Conservation (phyloP, 2,113 vertebrate species). For the Channa argus region DNA sequence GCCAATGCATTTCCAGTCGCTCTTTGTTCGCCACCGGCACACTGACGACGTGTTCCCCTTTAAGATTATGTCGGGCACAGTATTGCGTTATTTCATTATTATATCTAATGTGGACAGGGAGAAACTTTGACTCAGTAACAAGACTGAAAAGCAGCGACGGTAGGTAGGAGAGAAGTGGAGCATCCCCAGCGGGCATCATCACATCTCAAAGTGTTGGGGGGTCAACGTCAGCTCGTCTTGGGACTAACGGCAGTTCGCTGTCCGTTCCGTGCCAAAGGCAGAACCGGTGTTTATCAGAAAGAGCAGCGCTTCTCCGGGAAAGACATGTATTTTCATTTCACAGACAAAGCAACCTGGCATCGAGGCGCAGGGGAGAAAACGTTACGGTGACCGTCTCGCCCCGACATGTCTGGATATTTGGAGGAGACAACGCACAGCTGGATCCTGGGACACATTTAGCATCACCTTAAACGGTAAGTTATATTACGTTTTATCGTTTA, state of each 20-base stretch:
- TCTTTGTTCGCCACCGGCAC: conserved; percentile 61
- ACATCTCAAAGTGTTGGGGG: conserved; percentile 33
- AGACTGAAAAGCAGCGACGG: conserved; percentile 13
- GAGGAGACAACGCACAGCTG: conserved; percentile 17
- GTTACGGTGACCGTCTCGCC: conserved; percentile 33
- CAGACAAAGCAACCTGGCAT: conserved; percentile 28
- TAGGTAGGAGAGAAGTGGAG: conserved; percentile 18
- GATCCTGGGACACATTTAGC: not conserved
- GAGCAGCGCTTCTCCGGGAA: conserved; percentile 24
- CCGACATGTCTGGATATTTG: conserved; percentile 49
- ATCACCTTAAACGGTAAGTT: conserved; percentile 41
- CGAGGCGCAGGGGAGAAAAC: conserved; percentile 34
- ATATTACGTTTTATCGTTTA: too few species aligned
- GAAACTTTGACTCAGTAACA: conserved; percentile 41
- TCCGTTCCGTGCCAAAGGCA: conserved; percentile 41
- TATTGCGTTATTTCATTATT: conserved; percentile 37
- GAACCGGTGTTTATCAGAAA: not conserved
- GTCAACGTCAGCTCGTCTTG: conserved; percentile 12
- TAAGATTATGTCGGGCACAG: conserved; percentile 40
- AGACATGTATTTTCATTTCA: conserved; percentile 24
- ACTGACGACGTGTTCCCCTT: conserved; percentile 52
- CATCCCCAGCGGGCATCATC: conserved; percentile 48
- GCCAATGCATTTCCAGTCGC: conserved; percentile 49
- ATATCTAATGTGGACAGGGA: conserved; percentile 47
- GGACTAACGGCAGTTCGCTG: conserved; percentile 26